A percentile compares a stretch with the other conserved stretches of the same genome.
phyloP scores from a whole-genome alignment of 2,888 invertebrate genomes.

The Drosophila setosimentum region DNA sequence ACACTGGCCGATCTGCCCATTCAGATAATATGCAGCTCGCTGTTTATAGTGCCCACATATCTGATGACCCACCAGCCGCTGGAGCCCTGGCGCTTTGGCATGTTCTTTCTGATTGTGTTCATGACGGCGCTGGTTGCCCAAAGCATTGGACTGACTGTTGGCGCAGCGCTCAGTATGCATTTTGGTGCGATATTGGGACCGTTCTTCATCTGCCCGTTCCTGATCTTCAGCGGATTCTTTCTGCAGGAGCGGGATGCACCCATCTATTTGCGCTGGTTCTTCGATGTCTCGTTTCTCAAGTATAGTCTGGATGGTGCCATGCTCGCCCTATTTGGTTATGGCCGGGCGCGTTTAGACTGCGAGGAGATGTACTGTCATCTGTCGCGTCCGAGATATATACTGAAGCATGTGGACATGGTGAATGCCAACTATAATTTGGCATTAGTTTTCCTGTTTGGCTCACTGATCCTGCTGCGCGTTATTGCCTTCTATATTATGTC shows the following conservation, averaged over 20 bases:
- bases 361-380: constrained; percentile 91
- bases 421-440: constrained; percentile 89
- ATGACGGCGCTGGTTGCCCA: constrained; percentile 94
- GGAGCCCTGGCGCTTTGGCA: constrained; percentile 90
- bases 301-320: constrained; percentile 95
- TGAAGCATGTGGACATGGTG: constrained; percentile 91
- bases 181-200: constrained; percentile 96
- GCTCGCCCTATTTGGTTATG: constrained; percentile 93
- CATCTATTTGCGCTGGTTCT: constrained; percentile 91
- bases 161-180: constrained; percentile 93
- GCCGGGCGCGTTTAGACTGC: constrained; percentile 91
- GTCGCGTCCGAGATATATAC: constrained; percentile 89
- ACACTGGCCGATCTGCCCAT: constrained; percentile 93
- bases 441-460: constrained; percentile 88
- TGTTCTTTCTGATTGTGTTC: constrained; percentile 90
- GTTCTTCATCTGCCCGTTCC: constrained; percentile 93
- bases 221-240: constrained; percentile 97
- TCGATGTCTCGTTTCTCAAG: constrained; percentile 94
- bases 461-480: constrained; percentile 88
- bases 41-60: constrained; percentile 92
- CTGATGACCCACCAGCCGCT: constrained; percentile 94
- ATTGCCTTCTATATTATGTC: constrained; percentile 89
- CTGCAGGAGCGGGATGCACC: constrained; percentile 93
- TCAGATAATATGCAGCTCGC: constrained; percentile 90
- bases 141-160: constrained; percentile 93